Base-by-base conservation (phyloP, 2,888 invertebrate species). In the Habroteleia sp. region DNA sequence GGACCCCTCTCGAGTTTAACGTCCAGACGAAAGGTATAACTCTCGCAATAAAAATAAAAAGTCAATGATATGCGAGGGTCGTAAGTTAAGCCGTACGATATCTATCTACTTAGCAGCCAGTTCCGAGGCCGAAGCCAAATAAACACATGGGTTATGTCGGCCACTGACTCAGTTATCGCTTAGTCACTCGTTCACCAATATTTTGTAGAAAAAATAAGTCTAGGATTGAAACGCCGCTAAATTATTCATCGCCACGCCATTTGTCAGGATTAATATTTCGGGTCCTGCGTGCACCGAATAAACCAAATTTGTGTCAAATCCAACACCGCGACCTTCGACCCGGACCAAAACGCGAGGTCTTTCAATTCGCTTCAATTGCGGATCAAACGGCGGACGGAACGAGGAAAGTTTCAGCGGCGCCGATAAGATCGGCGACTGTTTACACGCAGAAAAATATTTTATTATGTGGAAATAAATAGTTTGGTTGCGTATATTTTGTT, bases 61-160 rank as follows among this genome's bases (percentile, higher is more conserved):
- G 74, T 76, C 78, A 77, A 73, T 73, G 74, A 77, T 77, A 71
- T 76, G 75, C 73, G 73, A 71, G 76, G 76, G 77, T 77, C 73
- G 73, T 74, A 73, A 69, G 72, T 74, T 68, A 78, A 74, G 76
- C 76, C 73, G 69, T 73, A 58, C 65, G 73, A 77, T 72, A 76
- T 74, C 74, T 75, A 74, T 77, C 78, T 77, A 74, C 77, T 77
- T 73, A 78, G 74, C 74, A 73, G 76, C 74, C 76, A 73, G 74
- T 79, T 76, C 76, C 74, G 78, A 74, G 77, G 73, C 76, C 42
- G 78, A 79, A 79, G 78, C 78, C 78, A 78, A 79, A 79, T 79
- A 79, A 79, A 78, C 79, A 78, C 79, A 50, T 46, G 63, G 66
- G 74, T 68, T 77, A 75, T 65, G 71, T 74, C 62, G 77, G 74